These are phyloP conservation scores for Poecilia latipinna DNA, from an alignment of 2,113 vertebrate species.

Conservation along the genomic window DNA sequence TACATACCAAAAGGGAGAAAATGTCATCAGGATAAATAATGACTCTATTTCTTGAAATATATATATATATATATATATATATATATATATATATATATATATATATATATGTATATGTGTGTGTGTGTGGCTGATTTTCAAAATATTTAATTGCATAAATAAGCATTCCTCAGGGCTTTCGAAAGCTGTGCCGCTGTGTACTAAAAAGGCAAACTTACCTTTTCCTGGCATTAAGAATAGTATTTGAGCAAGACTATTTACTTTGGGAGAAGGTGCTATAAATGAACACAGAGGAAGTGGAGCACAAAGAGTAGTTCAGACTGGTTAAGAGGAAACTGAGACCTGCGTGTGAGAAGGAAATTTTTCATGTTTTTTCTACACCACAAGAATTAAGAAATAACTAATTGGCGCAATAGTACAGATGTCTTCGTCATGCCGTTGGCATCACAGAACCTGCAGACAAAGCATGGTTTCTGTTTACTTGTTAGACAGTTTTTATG, in stretches of 20 bases:
- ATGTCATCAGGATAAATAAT: conserved; percentile 54
- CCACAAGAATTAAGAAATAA: conserved; percentile 17
- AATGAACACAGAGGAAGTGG: conserved; percentile 72
- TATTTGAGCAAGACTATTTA: conserved; percentile 76
- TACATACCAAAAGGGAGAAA: conserved; percentile 39
- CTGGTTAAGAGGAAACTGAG: conserved; percentile 57
- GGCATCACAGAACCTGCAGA: neutral
- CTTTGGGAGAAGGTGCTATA: conserved; percentile 72
- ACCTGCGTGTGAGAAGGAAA: conserved; percentile 28
- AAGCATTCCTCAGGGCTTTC: conserved; percentile 42
- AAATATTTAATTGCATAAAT: conserved; percentile 59
- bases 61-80: neutral
- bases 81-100: no score
- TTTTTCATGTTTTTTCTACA: conserved; percentile 40
- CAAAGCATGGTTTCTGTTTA: conserved; percentile 6
- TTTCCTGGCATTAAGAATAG: conserved; percentile 52
- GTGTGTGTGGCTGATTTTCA: conserved; percentile 27
- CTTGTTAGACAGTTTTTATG: conserved; percentile 28
- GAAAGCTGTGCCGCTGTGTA: conserved; percentile 37
- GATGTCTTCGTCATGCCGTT: conserved; percentile 13
- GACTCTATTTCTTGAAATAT: conserved; percentile 35
- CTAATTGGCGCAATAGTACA: conserved; percentile 18
- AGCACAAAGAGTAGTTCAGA: conserved; percentile 69
- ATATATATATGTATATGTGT: no score
- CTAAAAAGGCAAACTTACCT: conserved; percentile 43